These are phyloP conservation scores for Zygothrica quintamaculata DNA, from an alignment of 2,888 invertebrate genomes.

Conservation along the genomic window DNA sequence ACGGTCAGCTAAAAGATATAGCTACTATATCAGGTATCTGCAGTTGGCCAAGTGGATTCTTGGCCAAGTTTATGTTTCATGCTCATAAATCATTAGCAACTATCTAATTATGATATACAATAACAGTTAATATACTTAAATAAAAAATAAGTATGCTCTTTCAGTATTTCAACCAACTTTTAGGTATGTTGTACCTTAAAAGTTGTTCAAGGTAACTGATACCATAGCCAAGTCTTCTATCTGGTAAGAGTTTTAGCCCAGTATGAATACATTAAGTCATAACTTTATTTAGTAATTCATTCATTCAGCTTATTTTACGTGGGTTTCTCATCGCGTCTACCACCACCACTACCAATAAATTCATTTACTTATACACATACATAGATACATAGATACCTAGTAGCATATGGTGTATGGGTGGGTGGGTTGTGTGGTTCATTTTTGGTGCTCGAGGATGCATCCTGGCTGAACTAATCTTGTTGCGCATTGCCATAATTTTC, in stretches of 20 bases:
- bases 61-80: neutral
- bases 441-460: slow-evolving; percentile 37
- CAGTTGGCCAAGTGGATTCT: slow-evolving; percentile 2
- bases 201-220: too few relatives aligned
- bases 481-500: slow-evolving; percentile 80
- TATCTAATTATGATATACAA: too few relatives aligned
- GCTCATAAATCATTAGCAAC: neutral
- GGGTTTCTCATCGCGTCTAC: slow-evolving; percentile 42
- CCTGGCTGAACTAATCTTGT: slow-evolving; percentile 71
- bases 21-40: slow-evolving; percentile 44
- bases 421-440: too few relatives aligned
- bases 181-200: too few relatives aligned
- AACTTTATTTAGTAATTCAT: slow-evolving; percentile 62
- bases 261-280: slow-evolving; percentile 68
- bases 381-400: neutral
- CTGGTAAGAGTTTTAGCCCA: slow-evolving; percentile 7
- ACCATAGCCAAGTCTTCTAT: too few relatives aligned
- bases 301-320: slow-evolving; percentile 61
- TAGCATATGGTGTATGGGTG: neutral
- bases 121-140: too few relatives aligned
- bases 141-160: too few relatives aligned
- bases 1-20: slow-evolving; percentile 49
- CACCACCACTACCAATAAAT: slow-evolving; percentile 61
- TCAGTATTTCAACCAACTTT: too few relatives aligned
- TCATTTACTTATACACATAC: slow-evolving; percentile 56